A percentile compares a stretch with the other conserved stretches of the same genome.
phyloP scores from a whole-genome alignment of 2,888 invertebrate genomes.

The Theretra japonica region DNA sequence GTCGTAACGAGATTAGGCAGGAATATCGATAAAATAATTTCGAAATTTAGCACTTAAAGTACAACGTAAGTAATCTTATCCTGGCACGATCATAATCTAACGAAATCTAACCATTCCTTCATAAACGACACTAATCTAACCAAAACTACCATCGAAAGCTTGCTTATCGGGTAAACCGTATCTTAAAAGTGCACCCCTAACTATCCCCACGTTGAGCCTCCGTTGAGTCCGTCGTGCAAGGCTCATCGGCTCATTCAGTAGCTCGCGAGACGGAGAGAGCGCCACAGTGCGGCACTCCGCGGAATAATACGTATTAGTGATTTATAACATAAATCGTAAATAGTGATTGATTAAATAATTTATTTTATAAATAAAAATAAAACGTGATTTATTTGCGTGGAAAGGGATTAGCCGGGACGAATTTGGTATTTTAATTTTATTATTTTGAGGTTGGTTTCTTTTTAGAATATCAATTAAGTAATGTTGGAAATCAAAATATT shows the following conservation, averaged over 20 bases:
- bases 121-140: too few relatives aligned
- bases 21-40: too few relatives aligned
- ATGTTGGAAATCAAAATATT: too few relatives aligned
- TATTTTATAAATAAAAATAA: not conserved
- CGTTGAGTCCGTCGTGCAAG: not conserved
- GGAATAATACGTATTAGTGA: slow-evolving; percentile 3
- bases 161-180: too few relatives aligned
- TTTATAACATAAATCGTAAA: not conserved
- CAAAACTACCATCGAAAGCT: too few relatives aligned
- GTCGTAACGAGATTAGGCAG: too few relatives aligned
- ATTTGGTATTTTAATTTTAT: not conserved
- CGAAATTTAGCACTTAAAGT: too few relatives aligned
- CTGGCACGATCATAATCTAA: too few relatives aligned
- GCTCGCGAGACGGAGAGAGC: slow-evolving; percentile 1
- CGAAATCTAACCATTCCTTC: too few relatives aligned
- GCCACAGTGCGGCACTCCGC: slow-evolving; percentile 9
- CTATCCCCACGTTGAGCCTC: not conserved
- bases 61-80: too few relatives aligned
- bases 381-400: not conserved
- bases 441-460: not conserved
- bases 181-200: not conserved
- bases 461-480: too few relatives aligned
- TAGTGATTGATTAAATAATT: not conserved
- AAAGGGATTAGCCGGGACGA: not conserved
- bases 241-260: not conserved